Evolutionary conservation across 2,797 vertebrate species (phyloP).

Genomic region (Megalops cyprinoides): DNA sequence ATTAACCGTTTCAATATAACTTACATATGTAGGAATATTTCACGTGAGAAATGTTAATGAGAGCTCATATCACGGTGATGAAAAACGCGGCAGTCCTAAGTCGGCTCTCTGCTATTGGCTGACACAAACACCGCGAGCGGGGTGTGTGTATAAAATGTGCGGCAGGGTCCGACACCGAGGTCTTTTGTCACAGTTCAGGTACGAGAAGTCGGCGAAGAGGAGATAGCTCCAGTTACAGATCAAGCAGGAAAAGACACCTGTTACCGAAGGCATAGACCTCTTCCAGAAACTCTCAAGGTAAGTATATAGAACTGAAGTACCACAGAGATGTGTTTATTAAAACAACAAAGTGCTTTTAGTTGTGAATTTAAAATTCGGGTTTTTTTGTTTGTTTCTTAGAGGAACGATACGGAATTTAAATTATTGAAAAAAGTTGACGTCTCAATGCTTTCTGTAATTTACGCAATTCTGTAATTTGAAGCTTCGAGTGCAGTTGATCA

Average conservation of each 20-base stretch:
- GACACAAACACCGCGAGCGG: constrained; percentile 8
- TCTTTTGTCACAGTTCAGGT: constrained; percentile 21
- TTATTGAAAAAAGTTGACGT: background rate
- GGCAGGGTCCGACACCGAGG: background rate
- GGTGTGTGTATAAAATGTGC: constrained; percentile 25
- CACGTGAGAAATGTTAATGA: background rate
- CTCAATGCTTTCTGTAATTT: background rate
- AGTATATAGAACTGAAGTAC: background rate
- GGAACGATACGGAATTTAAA: background rate
- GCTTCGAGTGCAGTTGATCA: background rate
- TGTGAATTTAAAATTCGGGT: background rate
- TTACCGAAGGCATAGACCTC: constrained; percentile 34
- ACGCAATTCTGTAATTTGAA: too few species aligned
- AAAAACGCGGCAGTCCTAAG: background rate
- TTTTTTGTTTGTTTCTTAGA: background rate
- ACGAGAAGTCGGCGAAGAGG: background rate
- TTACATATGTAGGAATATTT: background rate
- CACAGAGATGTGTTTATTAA: background rate
- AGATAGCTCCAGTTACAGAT: background rate
- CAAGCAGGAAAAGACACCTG: constrained; percentile 46
- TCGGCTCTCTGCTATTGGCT: constrained; percentile 24
- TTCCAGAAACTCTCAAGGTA: constrained; percentile 11
- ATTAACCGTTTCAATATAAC: background rate
- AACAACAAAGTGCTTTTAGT: background rate
- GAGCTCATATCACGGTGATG: background rate